A percentile compares a stretch with the other conserved stretches of the same genome.
Evolutionary conservation across 2,797 vertebrate genomes (phyloP).

Genomic region (Brotogeris chrysoptera): DNA sequence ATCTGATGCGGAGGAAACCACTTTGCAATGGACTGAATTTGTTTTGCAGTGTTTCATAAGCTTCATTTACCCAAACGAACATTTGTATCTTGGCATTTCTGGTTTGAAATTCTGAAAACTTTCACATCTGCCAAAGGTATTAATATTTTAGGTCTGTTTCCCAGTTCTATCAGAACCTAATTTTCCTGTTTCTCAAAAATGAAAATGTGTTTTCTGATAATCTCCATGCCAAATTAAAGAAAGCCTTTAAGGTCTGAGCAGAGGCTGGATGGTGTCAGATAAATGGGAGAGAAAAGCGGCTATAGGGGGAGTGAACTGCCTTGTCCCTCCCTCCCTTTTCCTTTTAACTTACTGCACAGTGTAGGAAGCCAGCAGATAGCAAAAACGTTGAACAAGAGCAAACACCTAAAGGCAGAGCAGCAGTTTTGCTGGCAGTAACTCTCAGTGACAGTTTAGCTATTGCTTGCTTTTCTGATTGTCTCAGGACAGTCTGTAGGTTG

Average conservation of each 20-base stretch:
- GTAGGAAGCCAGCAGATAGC: neutral
- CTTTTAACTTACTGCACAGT: neutral
- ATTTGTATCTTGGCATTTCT: neutral
- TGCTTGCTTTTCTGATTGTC: neutral
- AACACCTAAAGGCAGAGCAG: neutral
- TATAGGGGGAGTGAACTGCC: neutral
- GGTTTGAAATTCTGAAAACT: neutral
- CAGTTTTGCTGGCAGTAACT: neutral
- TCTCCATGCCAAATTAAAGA: neutral
- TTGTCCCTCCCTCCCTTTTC: neutral
- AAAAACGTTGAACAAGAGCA: neutral
- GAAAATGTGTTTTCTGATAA: neutral
- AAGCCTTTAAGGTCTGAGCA: neutral
- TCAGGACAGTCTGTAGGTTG: neutral
- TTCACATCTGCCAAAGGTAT: neutral
- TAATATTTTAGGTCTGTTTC: neutral
- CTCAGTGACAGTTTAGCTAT: neutral
- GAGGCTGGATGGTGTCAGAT: neutral
- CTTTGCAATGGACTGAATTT: neutral
- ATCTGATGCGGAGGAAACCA: neutral
- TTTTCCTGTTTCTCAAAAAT: neutral
- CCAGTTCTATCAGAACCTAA: neutral
- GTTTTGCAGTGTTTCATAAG: neutral
- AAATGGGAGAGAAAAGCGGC: neutral
- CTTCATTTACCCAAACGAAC: neutral